Conservation (phyloP, 2,797 vertebrate genomes). For the Pelochelys cantorii region DNA sequence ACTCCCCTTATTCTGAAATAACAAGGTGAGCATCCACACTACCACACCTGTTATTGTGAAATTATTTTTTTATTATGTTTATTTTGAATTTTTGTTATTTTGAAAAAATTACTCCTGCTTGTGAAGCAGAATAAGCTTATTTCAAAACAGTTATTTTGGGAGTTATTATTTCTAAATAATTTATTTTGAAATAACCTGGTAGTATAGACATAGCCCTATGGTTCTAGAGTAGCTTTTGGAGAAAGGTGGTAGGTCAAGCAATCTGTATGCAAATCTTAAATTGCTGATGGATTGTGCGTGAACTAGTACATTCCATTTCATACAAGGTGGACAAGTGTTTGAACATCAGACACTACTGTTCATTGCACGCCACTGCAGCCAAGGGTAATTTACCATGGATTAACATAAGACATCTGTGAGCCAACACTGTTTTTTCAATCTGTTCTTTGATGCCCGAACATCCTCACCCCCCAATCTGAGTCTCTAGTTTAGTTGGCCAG, state of each 20-base stretch:
- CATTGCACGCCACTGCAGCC: too few relatives aligned
- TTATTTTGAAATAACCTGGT: too few relatives aligned
- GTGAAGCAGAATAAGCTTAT: too few relatives aligned
- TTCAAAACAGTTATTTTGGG: too few relatives aligned
- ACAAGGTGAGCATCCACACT: too few relatives aligned
- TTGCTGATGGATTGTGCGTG: neutral
- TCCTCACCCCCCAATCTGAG: neutral
- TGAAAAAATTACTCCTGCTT: too few relatives aligned
- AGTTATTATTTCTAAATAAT: too few relatives aligned
- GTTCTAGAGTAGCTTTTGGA: neutral
- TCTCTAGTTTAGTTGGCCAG: neutral
- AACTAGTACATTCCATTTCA: neutral
- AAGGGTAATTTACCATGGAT: neutral
- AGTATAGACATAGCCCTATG: neutral
- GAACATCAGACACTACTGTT: neutral
- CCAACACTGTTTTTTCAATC: neutral
- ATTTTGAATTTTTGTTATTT: too few relatives aligned
- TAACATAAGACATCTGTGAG: neutral
- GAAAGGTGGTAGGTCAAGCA: neutral
- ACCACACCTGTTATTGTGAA: too few relatives aligned
- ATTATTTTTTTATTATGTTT: too few relatives aligned
- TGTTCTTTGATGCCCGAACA: neutral
- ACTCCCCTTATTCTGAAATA: too few relatives aligned
- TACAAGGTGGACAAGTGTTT: constrained; percentile 1
- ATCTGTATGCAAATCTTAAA: neutral